Conservation (phyloP, 1,140 invertebrate genomes). For the Marisa cornuarietis region DNA sequence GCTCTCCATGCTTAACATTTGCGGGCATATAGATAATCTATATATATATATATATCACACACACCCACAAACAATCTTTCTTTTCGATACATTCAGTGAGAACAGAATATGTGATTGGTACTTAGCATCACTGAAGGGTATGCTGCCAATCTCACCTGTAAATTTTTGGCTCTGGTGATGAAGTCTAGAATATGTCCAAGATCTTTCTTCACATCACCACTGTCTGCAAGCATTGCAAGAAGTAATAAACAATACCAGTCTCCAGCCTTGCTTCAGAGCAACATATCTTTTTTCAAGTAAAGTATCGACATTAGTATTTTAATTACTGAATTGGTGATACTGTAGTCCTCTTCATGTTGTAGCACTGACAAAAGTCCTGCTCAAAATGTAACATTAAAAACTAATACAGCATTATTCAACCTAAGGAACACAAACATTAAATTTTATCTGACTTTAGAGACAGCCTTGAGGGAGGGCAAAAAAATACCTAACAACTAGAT, state of each 20-base stretch:
- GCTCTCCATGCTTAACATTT: too few species aligned
- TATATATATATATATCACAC: constrained; percentile 1
- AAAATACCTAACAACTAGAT: too few species aligned
- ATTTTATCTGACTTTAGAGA: too few species aligned
- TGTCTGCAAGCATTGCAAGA: constrained; percentile 69
- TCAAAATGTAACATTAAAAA: background rate
- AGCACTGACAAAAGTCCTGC: background rate
- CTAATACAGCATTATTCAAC: too few species aligned
- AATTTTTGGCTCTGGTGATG: constrained; percentile 77
- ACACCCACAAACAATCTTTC: background rate
- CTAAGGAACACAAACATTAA: too few species aligned
- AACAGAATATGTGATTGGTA: background rate
- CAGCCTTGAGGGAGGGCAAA: too few species aligned
- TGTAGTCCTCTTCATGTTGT: background rate
- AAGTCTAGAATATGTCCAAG: constrained; percentile 91
- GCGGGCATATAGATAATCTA: too few species aligned
- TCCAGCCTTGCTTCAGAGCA: too few species aligned
- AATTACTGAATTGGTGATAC: background rate
- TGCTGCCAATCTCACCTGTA: constrained; percentile 54
- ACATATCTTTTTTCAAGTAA: background rate
- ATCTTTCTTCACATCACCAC: constrained; percentile 77
- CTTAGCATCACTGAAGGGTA: background rate
- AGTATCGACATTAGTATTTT: background rate
- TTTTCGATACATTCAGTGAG: background rate
- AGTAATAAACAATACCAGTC: background rate